Conservation (phyloP, 2,888 invertebrate species). For the Omphaloscelis lunosa region DNA sequence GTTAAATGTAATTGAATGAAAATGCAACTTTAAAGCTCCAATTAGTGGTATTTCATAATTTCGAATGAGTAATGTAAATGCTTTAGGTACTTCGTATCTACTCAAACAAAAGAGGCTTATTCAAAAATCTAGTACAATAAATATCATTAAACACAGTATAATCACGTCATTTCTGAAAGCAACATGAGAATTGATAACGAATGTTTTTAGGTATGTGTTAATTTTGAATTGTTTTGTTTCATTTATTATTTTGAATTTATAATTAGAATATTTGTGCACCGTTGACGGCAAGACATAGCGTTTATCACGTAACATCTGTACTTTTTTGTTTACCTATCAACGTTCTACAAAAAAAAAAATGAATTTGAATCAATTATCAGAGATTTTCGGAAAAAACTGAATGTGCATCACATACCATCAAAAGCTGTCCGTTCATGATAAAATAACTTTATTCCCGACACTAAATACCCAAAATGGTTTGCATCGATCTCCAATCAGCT, state of each 20-base stretch:
- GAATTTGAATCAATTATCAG: too few species aligned
- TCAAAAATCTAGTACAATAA: not conserved
- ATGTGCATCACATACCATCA: too few species aligned
- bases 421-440: not conserved
- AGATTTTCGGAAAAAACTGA: too few species aligned
- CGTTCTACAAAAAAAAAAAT: too few species aligned
- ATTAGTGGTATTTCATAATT: not conserved
- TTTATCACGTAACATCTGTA: too few species aligned
- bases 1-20: not conserved
- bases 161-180: not conserved
- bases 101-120: not conserved
- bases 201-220: too few species aligned
- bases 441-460: not conserved
- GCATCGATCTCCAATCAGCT: slow-evolving; percentile 3
- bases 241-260: too few species aligned
- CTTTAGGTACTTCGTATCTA: not conserved
- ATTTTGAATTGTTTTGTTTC: too few species aligned
- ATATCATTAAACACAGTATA: not conserved
- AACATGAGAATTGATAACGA: not conserved
- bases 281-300: too few species aligned
- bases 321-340: too few species aligned
- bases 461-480: not conserved
- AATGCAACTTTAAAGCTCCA: not conserved
- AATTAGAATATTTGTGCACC: too few species aligned
- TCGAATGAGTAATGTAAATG: not conserved